Conservation (phyloP, 2,113 vertebrate species). For the Sakesphorus luctuosus region DNA sequence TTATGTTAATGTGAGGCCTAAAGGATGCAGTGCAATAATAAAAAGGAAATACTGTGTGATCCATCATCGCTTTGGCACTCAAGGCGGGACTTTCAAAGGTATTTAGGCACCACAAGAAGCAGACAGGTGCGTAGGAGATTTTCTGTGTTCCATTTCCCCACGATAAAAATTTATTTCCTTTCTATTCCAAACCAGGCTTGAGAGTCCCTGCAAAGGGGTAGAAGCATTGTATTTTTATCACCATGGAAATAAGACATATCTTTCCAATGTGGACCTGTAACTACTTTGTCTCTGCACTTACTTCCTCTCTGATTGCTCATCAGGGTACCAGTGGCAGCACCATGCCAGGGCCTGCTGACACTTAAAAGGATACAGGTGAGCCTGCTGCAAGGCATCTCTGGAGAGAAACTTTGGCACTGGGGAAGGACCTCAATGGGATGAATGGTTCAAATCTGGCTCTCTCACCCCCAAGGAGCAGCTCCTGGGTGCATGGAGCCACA, state of each 20-base stretch:
- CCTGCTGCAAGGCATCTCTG: not conserved
- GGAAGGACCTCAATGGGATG: not conserved
- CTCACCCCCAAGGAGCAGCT: fast-evolving
- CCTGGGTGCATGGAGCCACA: fast-evolving
- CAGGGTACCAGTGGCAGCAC: not conserved
- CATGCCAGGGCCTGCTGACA: fast-evolving
- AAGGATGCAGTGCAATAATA: conserved; percentile 63
- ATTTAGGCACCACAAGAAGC: conserved; percentile 46
- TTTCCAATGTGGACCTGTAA: not conserved
- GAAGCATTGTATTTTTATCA: not conserved
- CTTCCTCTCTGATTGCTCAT: not conserved
- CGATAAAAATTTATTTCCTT: conserved; percentile 35
- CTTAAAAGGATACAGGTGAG: not conserved
- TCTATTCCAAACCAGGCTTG: not conserved
- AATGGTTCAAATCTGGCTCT: not conserved
- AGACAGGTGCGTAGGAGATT: conserved; percentile 40
- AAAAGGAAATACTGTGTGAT: conserved; percentile 63
- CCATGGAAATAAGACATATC: not conserved
- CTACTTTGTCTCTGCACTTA: not conserved
- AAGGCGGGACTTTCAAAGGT: conserved; percentile 54
- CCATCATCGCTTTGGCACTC: conserved; percentile 62
- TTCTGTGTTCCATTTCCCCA: conserved; percentile 45
- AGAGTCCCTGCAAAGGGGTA: not conserved
- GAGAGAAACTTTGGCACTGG: not conserved
- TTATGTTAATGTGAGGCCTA: conserved; percentile 68